Conservation (phyloP, 2,888 invertebrate species). For the Brachypterus glaber region DNA sequence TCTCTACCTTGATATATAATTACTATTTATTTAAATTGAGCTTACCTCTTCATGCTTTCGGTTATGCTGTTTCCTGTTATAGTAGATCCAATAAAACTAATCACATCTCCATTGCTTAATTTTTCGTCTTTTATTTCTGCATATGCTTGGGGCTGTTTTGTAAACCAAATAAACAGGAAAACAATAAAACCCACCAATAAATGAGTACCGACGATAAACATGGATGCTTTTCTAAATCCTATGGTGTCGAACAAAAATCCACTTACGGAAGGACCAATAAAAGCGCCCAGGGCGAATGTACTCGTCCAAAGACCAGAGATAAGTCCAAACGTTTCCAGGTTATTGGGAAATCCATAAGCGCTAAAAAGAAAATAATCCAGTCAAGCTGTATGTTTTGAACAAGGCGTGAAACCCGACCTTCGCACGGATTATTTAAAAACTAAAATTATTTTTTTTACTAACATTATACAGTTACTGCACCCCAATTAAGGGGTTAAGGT, state of each 20-base stretch:
- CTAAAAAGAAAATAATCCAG: conserved; percentile 43
- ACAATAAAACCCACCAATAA: conserved; percentile 48
- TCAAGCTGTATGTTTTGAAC: too few relatives aligned
- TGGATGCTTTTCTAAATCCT: conserved; percentile 60
- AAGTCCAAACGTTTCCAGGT: conserved; percentile 78
- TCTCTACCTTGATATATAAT: too few relatives aligned
- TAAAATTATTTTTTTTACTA: too few relatives aligned
- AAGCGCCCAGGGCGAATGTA: conserved; percentile 79
- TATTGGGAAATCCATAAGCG: conserved; percentile 67
- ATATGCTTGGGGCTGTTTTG: conserved; percentile 28
- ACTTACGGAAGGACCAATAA: conserved; percentile 68
- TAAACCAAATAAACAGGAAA: conserved; percentile 40
- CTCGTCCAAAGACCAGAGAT: conserved; percentile 89
- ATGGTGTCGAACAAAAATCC: conserved; percentile 65
- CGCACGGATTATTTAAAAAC: not conserved
- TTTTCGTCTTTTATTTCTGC: conserved; percentile 43
- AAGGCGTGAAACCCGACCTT: not conserved
- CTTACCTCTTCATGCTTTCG: conserved; percentile 37
- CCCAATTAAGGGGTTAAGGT: too few relatives aligned
- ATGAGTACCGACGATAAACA: conserved; percentile 61
- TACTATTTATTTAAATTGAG: too few relatives aligned
- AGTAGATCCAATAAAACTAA: conserved; percentile 35
- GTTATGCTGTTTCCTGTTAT: conserved; percentile 28
- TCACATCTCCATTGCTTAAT: conserved; percentile 44
- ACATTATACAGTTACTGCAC: too few relatives aligned